These are phyloP conservation scores for Amiota communis DNA, from an alignment of 2,888 invertebrate genomes.

Conservation along the genomic window DNA sequence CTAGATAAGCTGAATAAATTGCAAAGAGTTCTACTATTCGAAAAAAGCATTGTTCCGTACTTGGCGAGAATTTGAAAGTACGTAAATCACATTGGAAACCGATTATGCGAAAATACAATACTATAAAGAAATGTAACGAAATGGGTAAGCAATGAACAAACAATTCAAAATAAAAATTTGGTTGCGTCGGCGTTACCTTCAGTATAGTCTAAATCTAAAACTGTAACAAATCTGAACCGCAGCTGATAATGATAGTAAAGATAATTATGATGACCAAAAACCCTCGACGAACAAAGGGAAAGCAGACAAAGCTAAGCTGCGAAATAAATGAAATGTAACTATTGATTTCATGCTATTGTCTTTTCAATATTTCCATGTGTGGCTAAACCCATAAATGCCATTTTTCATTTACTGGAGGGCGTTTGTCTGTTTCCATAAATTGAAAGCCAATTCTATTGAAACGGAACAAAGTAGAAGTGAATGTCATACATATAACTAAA, in stretches of 20 bases:
- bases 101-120: slow-evolving; percentile 24
- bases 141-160: slow-evolving; percentile 21
- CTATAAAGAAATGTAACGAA: slow-evolving; percentile 24
- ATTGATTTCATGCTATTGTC: slow-evolving; percentile 55
- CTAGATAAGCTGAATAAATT: too few species aligned
- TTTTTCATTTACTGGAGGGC: not conserved
- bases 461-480: not conserved
- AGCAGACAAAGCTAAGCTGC: slow-evolving; percentile 26
- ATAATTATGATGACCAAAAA: slow-evolving; percentile 35
- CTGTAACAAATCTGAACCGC: not conserved
- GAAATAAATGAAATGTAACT: slow-evolving; percentile 18
- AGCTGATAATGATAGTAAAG: not conserved
- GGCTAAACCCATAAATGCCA: not conserved
- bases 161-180: slow-evolving; percentile 17
- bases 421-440: slow-evolving; percentile 18
- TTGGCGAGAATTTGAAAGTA: not conserved
- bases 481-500: slow-evolving; percentile 16
- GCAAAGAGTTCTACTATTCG: too few species aligned
- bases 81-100: slow-evolving; percentile 17
- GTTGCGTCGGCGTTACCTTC: not conserved
- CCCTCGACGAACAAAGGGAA: slow-evolving; percentile 50
- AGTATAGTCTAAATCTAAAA: not conserved
- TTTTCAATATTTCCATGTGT: slow-evolving; percentile 29
- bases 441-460: not conserved
- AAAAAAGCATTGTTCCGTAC: too few species aligned